Evolutionary conservation across 2,888 invertebrate genomes (phyloP), one percentile per base, ranked within the genome.

Genomic region (Lasioglossum villosulum): DNA sequence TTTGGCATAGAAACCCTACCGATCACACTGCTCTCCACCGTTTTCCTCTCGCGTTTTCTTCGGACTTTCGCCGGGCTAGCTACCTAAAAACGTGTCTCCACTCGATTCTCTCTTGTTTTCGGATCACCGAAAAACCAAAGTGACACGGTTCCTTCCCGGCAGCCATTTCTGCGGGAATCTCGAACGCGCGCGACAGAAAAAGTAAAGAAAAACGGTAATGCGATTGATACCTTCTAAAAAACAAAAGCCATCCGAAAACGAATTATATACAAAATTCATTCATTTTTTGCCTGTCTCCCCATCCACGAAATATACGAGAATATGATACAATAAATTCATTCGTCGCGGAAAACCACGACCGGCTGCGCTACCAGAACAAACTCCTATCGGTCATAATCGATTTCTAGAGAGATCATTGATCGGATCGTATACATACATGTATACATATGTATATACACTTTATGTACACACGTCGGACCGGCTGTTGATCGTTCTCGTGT

Each of bases 1-100:
- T 94, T 94, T 94, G 94, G 94, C 94, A 94, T 94, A 93, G 92
- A 93, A 93, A 94, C 92, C 93, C 93, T 93, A 93, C 91, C 93
- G 91, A 92, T 92, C 92, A 91, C 92, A 90, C 78, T 78, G 78
- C 78, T 71, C 78, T 71, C 78, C 70, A 70, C 70, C 76, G 56
- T 75, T 86, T 78, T 86, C 42, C 70, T 39, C 23, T 70, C n/a
- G 12, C 5, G 39, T 70, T 14, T 2, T 39, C 14, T n/a, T 12
- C 39, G 37, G 23, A 39, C 10, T n/a, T 4, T 68, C 56, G 76
- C 75, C 78, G 63, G 72, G 82, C 81, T 88, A 90, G 83, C 90
- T 88, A 90, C 86, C 88, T 87, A 87, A 37, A 23, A 70, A 78
- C n/a, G 66, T 83, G 75, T 87, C 73, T 78, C 80, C 85, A 81